Conservation (phyloP, 1,140 invertebrate genomes). For the Hylaeus volcanicus region DNA sequence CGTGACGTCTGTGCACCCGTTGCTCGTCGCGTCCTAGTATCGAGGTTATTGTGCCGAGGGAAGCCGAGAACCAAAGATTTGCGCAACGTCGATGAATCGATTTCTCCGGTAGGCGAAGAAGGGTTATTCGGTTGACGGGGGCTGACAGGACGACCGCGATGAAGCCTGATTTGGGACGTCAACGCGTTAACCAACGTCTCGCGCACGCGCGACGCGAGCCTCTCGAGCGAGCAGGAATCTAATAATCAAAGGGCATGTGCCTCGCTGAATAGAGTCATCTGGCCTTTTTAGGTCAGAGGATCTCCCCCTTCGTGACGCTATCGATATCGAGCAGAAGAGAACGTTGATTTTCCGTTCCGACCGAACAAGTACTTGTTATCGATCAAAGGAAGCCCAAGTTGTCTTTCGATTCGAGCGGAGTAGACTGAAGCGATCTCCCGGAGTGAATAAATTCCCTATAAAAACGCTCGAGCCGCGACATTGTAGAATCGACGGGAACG, state of each 20-base stretch:
- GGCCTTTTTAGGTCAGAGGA: slow-evolving; percentile 28
- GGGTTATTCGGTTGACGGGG: slow-evolving; percentile 13
- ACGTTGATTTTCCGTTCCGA: slow-evolving; percentile 21
- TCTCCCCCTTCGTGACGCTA: slow-evolving; percentile 2
- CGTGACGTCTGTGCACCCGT: slow-evolving; percentile 3
- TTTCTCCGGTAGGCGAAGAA: slow-evolving; percentile 2
- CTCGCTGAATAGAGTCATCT: slow-evolving; percentile 42
- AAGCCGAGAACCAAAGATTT: slow-evolving; percentile 32
- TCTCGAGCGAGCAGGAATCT: slow-evolving; percentile 36
- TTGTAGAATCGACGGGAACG: neutral
- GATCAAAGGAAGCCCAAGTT: slow-evolving; percentile 13
- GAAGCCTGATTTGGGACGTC: neutral
- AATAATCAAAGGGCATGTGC: slow-evolving; percentile 36
- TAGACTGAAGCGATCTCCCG: neutral
- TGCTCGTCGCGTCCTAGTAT: neutral
- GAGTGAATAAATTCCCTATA: neutral
- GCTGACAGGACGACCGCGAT: neutral
- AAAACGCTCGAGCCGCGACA: neutral
- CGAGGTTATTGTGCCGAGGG: slow-evolving; percentile 48
- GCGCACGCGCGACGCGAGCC: slow-evolving; percentile 11
- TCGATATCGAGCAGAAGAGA: slow-evolving; percentile 3
- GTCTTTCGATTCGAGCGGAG: neutral
- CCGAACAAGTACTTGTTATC: neutral
- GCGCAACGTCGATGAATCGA: slow-evolving; percentile 47
- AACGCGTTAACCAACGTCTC: neutral